phyloP scores from a whole-genome alignment of 2,888 invertebrate species.

The Tenthredo notha region DNA sequence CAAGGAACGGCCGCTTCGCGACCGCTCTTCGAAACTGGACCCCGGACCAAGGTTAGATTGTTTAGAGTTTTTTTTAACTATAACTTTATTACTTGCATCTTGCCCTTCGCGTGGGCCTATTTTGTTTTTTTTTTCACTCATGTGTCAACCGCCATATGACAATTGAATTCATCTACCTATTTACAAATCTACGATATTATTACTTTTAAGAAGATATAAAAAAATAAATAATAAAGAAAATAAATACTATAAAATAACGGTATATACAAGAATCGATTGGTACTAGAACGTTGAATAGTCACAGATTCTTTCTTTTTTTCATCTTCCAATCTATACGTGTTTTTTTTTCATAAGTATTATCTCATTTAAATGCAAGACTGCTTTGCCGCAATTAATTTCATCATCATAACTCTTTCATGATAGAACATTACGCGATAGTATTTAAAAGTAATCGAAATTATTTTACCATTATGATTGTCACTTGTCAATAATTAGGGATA shows the following conservation, averaged over 20 bases:
- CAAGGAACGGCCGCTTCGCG: conserved; percentile 61
- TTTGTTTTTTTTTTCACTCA: not conserved
- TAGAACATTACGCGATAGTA: not conserved
- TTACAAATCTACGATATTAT: not conserved
- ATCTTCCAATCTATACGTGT: not conserved
- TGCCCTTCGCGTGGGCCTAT: not conserved
- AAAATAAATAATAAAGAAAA: not conserved
- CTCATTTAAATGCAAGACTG: not conserved
- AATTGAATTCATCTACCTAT: not conserved
- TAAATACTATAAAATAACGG: not conserved
- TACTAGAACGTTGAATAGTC: not conserved
- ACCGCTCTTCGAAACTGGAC: conserved; percentile 74
- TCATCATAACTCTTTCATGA: not conserved
- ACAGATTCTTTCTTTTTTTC: not conserved
- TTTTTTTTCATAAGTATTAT: not conserved
- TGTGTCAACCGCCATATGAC: conserved; percentile 5
- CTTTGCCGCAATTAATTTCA: not conserved
- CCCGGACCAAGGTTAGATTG: conserved; percentile 73
- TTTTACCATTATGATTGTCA: not conserved
- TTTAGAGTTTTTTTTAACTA: conserved; percentile 46
- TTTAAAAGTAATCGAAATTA: not conserved
- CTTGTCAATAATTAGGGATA: not conserved
- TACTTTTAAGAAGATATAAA: not conserved
- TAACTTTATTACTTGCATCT: not conserved
- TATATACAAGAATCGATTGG: not conserved